phyloP scores from a whole-genome alignment of 2,797 vertebrate genomes.

The Cephalopachus bancanus region DNA sequence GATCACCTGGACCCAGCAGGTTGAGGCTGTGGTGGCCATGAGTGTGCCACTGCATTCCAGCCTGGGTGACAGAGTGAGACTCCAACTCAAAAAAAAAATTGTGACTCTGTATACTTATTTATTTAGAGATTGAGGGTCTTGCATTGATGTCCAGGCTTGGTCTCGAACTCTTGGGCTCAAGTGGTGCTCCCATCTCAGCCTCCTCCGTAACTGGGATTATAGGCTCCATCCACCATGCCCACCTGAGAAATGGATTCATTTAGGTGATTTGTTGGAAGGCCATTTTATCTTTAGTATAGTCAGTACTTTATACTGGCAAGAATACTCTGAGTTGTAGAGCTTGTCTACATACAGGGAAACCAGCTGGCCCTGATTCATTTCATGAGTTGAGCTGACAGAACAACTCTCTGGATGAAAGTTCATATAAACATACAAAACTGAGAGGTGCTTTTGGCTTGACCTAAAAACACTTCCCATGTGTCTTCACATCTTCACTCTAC shows the following conservation, averaged over 20 bases:
- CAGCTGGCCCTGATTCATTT: constrained; percentile 56
- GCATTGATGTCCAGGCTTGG: not conserved
- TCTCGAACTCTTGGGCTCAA: not conserved
- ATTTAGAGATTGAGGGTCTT: not conserved
- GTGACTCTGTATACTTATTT: not conserved
- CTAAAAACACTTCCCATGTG: not conserved
- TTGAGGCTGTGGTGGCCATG: no score
- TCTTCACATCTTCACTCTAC: not conserved
- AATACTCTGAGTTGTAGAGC: not conserved
- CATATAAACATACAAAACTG: not conserved
- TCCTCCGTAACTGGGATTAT: not conserved
- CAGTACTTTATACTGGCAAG: constrained; percentile 43
- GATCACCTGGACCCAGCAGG: no score
- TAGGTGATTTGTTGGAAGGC: constrained; percentile 16
- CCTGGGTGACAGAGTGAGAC: no score
- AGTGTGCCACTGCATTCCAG: no score
- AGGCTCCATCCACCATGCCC: not conserved
- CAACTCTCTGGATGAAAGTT: constrained; percentile 53
- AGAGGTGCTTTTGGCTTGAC: not conserved
- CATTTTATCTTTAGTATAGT: constrained; percentile 39
- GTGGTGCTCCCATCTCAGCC: not conserved
- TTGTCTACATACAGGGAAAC: not conserved
- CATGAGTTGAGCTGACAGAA: not conserved
- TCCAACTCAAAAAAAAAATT: no score
- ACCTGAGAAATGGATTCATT: not conserved